These are phyloP conservation scores for Mycteria americana DNA, from an alignment of 2,797 vertebrate species.

Conservation along the genomic window DNA sequence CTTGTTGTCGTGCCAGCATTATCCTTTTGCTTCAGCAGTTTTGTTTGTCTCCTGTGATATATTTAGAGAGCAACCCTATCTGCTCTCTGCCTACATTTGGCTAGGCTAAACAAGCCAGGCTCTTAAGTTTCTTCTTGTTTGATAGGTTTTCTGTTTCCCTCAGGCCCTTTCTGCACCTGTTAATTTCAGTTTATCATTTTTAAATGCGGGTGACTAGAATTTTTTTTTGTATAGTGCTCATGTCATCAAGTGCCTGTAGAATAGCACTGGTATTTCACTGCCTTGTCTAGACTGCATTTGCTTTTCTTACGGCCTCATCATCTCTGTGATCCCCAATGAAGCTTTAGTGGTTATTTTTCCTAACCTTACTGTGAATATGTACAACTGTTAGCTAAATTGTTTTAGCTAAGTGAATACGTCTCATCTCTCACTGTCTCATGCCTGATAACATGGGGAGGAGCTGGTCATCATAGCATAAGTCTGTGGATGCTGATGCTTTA, in stretches of 20 bases:
- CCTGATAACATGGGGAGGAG: neutral
- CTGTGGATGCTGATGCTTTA: neutral
- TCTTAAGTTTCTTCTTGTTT: conserved; percentile 56
- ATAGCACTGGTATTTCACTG: neutral
- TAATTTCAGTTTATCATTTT: conserved; percentile 1
- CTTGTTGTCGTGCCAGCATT: neutral
- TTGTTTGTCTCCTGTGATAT: neutral
- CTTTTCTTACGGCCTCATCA: neutral
- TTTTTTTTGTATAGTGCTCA: neutral
- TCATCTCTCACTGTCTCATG: neutral
- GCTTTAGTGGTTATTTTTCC: neutral
- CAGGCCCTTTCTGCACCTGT: conserved; percentile 53
- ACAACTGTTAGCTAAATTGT: neutral
- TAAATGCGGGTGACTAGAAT: neutral
- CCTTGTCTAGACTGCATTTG: neutral
- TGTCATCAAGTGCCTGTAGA: neutral
- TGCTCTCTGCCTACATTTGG: conserved; percentile 7
- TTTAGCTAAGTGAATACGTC: neutral
- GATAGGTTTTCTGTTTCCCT: conserved; percentile 34
- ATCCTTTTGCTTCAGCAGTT: neutral
- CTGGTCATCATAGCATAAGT: neutral
- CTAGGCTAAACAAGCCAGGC: conserved; percentile 16
- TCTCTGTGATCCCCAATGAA: neutral
- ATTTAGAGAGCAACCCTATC: conserved; percentile 14
- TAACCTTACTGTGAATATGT: neutral